These are phyloP conservation scores for Mus spretus DNA, from an alignment of 2,797 vertebrate species.

Conservation along the genomic window DNA sequence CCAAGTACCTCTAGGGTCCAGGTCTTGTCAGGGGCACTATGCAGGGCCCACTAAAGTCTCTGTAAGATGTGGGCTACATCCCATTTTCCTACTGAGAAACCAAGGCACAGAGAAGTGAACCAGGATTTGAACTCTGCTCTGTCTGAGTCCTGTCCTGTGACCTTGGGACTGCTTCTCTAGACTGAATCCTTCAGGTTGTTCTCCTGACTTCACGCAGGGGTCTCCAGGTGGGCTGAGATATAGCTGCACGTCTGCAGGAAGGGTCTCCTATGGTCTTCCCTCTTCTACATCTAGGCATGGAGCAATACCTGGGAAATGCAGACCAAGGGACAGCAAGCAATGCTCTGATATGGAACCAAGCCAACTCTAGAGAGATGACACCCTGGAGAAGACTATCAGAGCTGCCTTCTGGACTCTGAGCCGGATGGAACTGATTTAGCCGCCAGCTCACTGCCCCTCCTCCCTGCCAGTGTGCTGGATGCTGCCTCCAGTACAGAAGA, in stretches of 20 bases:
- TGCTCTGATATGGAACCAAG: too few relatives aligned
- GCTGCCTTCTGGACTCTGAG: background rate
- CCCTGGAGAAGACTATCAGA: accelerated
- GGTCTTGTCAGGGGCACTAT: accelerated
- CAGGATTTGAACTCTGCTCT: background rate
- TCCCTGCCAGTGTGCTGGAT: accelerated
- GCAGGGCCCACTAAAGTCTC: background rate
- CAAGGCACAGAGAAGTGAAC: background rate
- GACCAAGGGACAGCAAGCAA: too few relatives aligned
- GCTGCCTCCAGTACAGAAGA: accelerated
- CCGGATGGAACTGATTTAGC: background rate
- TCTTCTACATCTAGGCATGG: background rate
- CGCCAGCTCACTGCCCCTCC: accelerated
- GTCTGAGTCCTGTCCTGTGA: background rate
- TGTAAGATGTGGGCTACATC: background rate
- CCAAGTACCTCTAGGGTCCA: accelerated
- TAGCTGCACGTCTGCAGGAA: background rate
- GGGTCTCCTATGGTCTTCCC: accelerated
- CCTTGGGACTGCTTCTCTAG: background rate
- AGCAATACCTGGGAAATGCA: too few relatives aligned
- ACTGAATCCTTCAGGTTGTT: accelerated
- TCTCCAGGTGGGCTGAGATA: background rate
- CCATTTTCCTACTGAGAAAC: background rate
- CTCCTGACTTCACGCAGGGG: background rate
- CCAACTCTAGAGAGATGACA: accelerated